Evolutionary conservation across 2,113 vertebrate species (phyloP).

Genomic region (Centropus unirufus): DNA sequence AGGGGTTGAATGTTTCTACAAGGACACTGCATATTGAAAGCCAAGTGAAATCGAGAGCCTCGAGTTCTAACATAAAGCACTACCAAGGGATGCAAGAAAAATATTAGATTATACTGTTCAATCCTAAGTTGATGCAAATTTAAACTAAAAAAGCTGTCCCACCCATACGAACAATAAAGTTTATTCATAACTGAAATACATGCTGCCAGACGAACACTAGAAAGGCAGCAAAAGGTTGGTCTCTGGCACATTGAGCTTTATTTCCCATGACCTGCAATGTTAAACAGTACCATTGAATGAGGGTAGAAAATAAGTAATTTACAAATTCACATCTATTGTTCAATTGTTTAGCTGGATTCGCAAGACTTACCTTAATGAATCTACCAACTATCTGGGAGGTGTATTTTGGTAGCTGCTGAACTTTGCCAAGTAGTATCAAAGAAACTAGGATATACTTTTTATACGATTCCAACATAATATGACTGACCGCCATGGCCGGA

Average conservation of each 20-base stretch:
- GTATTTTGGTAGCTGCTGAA: constrained; percentile 97
- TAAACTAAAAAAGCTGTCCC: neutral
- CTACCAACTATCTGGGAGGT: constrained; percentile 98
- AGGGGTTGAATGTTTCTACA: neutral
- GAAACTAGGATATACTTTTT: constrained; percentile 99
- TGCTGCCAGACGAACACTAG: neutral
- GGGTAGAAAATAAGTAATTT: neutral
- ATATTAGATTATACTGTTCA: neutral
- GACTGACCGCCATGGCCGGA: constrained; percentile 99
- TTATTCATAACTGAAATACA: neutral
- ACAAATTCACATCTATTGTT: neutral
- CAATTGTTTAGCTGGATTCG: neutral
- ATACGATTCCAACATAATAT: constrained; percentile 99
- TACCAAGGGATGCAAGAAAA: neutral
- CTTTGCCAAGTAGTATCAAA: constrained; percentile 97
- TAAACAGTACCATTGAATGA: neutral
- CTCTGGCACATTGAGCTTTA: neutral
- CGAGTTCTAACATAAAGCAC: neutral
- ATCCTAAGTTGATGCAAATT: neutral
- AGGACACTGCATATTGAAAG: neutral
- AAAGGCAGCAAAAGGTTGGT: neutral
- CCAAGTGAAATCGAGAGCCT: neutral
- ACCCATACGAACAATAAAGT: neutral
- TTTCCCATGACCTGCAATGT: neutral
- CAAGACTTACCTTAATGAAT: constrained; percentile 94